Percentiles rank a stretch among this genome's conserved stretches.
phyloP scores from a whole-genome alignment of 2,888 invertebrate species.

The Trissolcus brochymenae region DNA sequence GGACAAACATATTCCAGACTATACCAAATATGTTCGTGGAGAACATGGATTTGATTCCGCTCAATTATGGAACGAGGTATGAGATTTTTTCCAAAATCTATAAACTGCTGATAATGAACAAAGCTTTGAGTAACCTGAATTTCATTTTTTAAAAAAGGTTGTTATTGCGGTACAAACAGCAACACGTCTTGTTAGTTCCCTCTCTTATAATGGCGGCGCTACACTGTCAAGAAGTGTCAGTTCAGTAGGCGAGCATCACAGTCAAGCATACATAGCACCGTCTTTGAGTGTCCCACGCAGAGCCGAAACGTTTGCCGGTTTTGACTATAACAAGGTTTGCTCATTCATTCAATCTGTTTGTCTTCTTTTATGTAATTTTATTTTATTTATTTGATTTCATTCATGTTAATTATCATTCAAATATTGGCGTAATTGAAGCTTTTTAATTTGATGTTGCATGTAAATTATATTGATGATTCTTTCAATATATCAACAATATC shows the following conservation, averaged over 20 bases:
- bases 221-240: slow-evolving; percentile 93
- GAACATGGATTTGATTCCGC: slow-evolving; percentile 85
- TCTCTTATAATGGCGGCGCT: slow-evolving; percentile 86
- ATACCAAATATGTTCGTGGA: slow-evolving; percentile 84
- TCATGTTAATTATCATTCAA: too few relatives aligned
- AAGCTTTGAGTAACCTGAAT: background rate
- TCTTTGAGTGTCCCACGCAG: slow-evolving; percentile 87
- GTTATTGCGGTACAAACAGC: slow-evolving; percentile 81
- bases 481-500: too few relatives aligned
- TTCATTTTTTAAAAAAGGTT: slow-evolving; percentile 60
- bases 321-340: slow-evolving; percentile 81
- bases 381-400: too few relatives aligned
- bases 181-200: slow-evolving; percentile 84
- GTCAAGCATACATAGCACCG: slow-evolving; percentile 89
- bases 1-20: slow-evolving; percentile 79
- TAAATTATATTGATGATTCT: too few relatives aligned
- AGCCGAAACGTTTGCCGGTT: slow-evolving; percentile 97
- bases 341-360: too few relatives aligned
- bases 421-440: too few relatives aligned
- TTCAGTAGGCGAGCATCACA: slow-evolving; percentile 95
- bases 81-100: background rate
- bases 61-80: slow-evolving; percentile 89
- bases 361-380: too few relatives aligned
- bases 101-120: too few relatives aligned
- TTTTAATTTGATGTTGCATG: too few relatives aligned